A percentile compares a stretch with the other conserved stretches of the same genome.
These are phyloP conservation scores for Cirrhinus mrigala DNA, from an alignment of 2,797 vertebrate species.

Conservation along the genomic window DNA sequence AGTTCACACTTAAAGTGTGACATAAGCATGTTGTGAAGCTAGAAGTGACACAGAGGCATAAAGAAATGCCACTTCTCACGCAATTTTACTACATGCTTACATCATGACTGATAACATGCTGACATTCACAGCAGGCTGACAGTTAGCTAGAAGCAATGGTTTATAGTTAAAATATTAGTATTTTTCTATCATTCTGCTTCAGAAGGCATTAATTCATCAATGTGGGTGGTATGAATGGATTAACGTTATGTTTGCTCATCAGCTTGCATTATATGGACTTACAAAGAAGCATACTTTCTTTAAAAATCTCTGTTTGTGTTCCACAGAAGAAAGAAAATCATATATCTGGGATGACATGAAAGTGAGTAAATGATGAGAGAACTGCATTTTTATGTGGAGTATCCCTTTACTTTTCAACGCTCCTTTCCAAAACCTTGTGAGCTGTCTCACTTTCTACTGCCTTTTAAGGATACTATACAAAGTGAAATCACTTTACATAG, in stretches of 20 bases:
- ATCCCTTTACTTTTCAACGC: not conserved
- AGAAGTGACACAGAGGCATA: not conserved
- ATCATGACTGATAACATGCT: not conserved
- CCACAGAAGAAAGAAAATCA: not conserved
- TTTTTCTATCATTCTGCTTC: not conserved
- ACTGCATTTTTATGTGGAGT: not conserved
- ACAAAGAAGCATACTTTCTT: not conserved
- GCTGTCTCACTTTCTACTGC: not conserved
- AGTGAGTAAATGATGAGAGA: not conserved
- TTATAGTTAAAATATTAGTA: not conserved
- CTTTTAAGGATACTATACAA: not conserved
- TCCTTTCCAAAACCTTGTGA: not conserved
- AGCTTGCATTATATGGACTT: not conserved
- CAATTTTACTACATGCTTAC: not conserved
- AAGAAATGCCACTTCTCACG: not conserved
- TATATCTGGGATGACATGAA: not conserved
- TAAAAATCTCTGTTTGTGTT: not conserved
- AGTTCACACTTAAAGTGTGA: not conserved
- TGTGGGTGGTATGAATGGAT: not conserved
- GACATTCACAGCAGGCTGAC: not conserved
- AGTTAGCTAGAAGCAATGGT: not conserved
- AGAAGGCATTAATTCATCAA: not conserved
- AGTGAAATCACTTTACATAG: not conserved
- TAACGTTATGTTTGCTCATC: not conserved
- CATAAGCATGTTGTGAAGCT: not conserved